Base-by-base conservation (phyloP, 2,888 invertebrate species). In the Labia minor region DNA sequence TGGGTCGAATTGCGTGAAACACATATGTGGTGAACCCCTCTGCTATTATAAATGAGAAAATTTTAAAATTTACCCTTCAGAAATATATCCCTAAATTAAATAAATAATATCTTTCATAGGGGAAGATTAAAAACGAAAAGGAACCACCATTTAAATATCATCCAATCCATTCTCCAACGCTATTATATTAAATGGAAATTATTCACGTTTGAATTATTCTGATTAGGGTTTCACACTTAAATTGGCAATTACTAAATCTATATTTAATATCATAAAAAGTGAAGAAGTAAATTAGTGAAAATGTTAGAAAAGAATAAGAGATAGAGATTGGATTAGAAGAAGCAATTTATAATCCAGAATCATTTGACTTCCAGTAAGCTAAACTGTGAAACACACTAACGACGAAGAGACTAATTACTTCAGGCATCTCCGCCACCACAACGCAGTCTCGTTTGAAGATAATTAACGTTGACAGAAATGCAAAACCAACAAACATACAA, bases 201-300 rank as follows among this genome's bases (percentile, higher is more conserved):
- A 66, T 49, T 69, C 65, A 65, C 66, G 63, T 64, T 66, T 14
- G 67, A 69, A 68, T 69, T 69, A 67, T 65, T 65, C 61, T 67
- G 68, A 69, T 69, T 68, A 65, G 21, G 19, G 66, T 37, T 26
- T 65, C 20, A 65, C 63, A 61, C 63, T 66, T 66, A 68, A 69
- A 68, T 67, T 61, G 37, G 26, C 65, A 64, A 68, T 69, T 67
- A 69, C 49, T 49, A 49, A 2, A 49, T n/a, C 49, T 49, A 26
- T 26, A 26, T 26, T 26, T 3, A 8, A 26, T n/a, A 26, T 26
- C 26, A 26, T 26, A 11, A 49, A 49, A 49, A 49, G 49, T 14
- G 14, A 49, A 14, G 49, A 49, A 8, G 3, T 49, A n/a, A 49
- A 26, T 26, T 26, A 26, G 4, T 8, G 3, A 6, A 26, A 26